Conservation (phyloP, 2,113 vertebrate genomes). For the Madoqua kirkii region DNA sequence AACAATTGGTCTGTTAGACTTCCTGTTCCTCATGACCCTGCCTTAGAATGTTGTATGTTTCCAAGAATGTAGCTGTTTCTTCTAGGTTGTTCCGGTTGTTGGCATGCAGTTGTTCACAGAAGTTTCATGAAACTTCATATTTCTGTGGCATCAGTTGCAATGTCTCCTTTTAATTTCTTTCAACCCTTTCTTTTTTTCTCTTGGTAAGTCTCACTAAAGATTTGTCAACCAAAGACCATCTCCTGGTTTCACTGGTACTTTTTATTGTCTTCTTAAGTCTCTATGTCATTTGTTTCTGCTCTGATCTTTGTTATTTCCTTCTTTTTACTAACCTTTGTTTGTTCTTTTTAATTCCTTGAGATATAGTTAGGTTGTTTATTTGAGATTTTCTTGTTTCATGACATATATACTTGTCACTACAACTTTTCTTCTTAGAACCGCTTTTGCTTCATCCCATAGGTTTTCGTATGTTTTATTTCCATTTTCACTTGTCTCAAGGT, state of each 20-base stretch:
- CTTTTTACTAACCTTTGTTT: neutral
- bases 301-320: neutral
- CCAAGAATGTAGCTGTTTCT: neutral
- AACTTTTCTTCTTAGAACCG: neutral
- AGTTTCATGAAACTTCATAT: neutral
- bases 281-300: neutral
- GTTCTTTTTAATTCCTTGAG: neutral
- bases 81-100: neutral
- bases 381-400: neutral
- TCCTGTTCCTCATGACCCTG: neutral
- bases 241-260: neutral
- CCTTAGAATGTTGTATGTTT: neutral
- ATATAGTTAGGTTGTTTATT: neutral
- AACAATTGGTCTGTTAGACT: neutral
- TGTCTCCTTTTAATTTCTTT: neutral
- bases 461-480: neutral
- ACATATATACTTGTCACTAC: neutral
- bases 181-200: neutral
- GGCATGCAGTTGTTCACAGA: neutral
- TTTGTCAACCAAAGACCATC: neutral
- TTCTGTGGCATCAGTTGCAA: neutral
- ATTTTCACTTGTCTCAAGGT: neutral
- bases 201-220: neutral
- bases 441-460: neutral
- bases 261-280: neutral